phyloP scores from a whole-genome alignment of 2,113 vertebrate species.

The Cynocephalus volans region DNA sequence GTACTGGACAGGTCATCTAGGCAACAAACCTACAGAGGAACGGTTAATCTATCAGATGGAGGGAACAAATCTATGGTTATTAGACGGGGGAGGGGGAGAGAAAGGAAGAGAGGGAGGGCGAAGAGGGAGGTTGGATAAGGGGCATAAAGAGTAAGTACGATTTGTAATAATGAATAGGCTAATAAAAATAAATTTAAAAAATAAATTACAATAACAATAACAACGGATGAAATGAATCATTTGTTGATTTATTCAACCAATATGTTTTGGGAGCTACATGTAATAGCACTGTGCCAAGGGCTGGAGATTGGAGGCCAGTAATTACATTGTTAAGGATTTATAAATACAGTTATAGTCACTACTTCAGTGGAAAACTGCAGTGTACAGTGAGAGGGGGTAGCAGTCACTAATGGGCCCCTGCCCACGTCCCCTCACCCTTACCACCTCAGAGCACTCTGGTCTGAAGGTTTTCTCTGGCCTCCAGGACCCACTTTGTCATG shows the following conservation, averaged over 20 bases:
- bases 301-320: background rate
- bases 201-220: slow-evolving; percentile 9
- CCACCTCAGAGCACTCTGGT: background rate
- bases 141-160: too few relatives aligned
- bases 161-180: too few relatives aligned
- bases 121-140: too few relatives aligned
- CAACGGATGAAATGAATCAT: slow-evolving; percentile 26
- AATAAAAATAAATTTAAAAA: too few relatives aligned
- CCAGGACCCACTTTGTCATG: background rate
- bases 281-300: background rate
- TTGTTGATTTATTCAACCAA: slow-evolving; percentile 9
- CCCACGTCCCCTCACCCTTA: background rate
- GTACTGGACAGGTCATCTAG: too few relatives aligned
- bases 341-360: background rate
- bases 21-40: too few relatives aligned
- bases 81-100: too few relatives aligned
- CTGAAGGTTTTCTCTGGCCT: slow-evolving; percentile 10
- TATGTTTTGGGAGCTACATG: background rate
- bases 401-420: background rate
- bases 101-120: too few relatives aligned
- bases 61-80: too few relatives aligned
- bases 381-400: background rate
- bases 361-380: slow-evolving; percentile 1
- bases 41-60: too few relatives aligned
- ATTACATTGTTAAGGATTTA: slow-evolving; percentile 33